These are phyloP conservation scores for Elaeidobius kamerunicus DNA, from an alignment of 2,888 invertebrate species.

Conservation along the genomic window DNA sequence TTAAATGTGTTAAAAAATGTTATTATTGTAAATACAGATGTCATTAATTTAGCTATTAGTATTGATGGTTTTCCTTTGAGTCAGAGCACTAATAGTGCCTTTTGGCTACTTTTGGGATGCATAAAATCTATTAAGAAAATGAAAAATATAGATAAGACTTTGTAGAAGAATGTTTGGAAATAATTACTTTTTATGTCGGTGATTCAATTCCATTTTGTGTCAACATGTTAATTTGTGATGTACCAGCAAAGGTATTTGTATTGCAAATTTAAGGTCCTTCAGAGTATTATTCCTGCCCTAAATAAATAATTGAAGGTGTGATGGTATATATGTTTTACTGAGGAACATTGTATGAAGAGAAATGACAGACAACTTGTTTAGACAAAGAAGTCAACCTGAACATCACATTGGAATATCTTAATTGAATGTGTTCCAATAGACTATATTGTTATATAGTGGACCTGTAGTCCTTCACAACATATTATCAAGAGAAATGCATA, in stretches of 20 bases:
- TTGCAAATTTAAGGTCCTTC: constrained; percentile 24
- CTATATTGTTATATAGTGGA: constrained; percentile 27
- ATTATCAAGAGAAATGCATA: constrained; percentile 23
- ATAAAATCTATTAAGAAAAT: constrained; percentile 21
- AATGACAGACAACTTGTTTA: constrained; percentile 23
- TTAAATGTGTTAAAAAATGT: constrained; percentile 19
- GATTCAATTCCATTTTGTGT: too few relatives aligned
- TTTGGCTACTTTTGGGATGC: constrained; percentile 24
- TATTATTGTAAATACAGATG: constrained; percentile 13
- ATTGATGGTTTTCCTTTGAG: constrained; percentile 25
- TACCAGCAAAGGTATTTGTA: constrained; percentile 27
- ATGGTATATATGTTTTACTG: constrained; percentile 20
- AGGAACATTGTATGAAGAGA: constrained; percentile 12
- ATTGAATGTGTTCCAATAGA: constrained; percentile 28
- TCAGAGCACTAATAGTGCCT: constrained; percentile 23
- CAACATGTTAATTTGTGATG: constrained; percentile 24
- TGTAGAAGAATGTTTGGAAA: constrained; percentile 16
- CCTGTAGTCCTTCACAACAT: constrained; percentile 24
- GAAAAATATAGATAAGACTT: constrained; percentile 20
- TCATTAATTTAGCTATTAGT: constrained; percentile 23
- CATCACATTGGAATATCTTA: constrained; percentile 26
- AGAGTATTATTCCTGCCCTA: constrained; percentile 23
- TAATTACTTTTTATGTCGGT: too few relatives aligned
- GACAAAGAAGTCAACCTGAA: constrained; percentile 21
- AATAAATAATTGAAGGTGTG: constrained; percentile 20